Conservation (phyloP, 2,888 invertebrate species). For the Schizaphis graminum region DNA sequence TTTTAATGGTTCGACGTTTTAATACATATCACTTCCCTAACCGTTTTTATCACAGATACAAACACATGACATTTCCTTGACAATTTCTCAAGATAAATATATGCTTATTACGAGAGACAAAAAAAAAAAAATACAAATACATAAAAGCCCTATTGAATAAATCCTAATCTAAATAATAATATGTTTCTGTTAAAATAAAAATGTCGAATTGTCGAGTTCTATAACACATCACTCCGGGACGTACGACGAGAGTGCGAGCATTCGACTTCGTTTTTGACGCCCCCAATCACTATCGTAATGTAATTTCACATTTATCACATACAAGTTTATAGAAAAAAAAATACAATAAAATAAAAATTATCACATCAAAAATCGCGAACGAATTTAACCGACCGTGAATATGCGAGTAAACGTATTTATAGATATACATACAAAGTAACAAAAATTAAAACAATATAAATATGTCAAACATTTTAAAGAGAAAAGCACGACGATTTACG, state of each 20-base stretch:
- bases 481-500: constrained; percentile 35
- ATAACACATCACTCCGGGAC: constrained; percentile 13
- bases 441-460: constrained; percentile 63
- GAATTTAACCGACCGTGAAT: constrained; percentile 54
- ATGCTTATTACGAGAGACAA: constrained; percentile 48
- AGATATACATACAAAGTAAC: constrained; percentile 47
- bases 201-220: constrained; percentile 15
- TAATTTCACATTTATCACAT: constrained; percentile 59
- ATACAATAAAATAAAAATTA: constrained; percentile 37
- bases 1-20: constrained; percentile 17
- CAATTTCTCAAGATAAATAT: constrained; percentile 63
- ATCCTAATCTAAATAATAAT: constrained; percentile 44
- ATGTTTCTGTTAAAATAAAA: constrained; percentile 47
- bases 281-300: constrained; percentile 26
- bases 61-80: constrained; percentile 65
- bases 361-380: constrained; percentile 62
- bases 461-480: constrained; percentile 55
- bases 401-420: constrained; percentile 45
- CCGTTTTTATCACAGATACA: constrained; percentile 64
- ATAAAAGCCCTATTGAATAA: constrained; percentile 47
- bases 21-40: constrained; percentile 53
- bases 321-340: constrained; percentile 14
- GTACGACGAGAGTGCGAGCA: not conserved
- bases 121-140: constrained; percentile 51
- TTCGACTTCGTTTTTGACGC: not conserved